These are phyloP conservation scores for Synchiropus splendidus DNA, from an alignment of 2,113 vertebrate species.

Conservation along the genomic window DNA sequence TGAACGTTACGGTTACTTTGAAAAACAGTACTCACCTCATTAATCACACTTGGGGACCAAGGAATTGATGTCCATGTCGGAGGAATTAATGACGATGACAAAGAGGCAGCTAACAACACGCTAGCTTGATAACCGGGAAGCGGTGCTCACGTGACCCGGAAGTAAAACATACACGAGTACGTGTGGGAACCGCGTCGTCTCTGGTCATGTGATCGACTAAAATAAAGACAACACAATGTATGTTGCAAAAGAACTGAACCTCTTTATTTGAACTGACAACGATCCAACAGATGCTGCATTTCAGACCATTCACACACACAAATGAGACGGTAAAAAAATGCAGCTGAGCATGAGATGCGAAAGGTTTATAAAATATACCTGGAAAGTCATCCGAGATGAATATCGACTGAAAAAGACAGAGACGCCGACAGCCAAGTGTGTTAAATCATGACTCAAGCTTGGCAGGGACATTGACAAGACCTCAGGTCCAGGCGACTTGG, in stretches of 20 bases:
- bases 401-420: constrained; percentile 59
- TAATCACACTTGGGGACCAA: neutral
- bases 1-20: no score
- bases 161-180: constrained; percentile 12
- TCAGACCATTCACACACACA: constrained; percentile 62
- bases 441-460: constrained; percentile 39
- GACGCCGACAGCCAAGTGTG: constrained; percentile 33
- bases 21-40: no score
- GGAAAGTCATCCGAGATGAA: constrained; percentile 46
- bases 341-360: constrained; percentile 59
- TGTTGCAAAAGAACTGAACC: constrained; percentile 61
- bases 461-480: constrained; percentile 40
- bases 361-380: constrained; percentile 56
- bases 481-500: constrained; percentile 28
- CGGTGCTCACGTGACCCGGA: constrained; percentile 30
- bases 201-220: no score
- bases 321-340: constrained; percentile 59
- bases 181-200: neutral
- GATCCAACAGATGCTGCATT: constrained; percentile 48
- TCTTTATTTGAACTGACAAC: constrained; percentile 63
- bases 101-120: constrained; percentile 16
- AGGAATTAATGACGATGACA: constrained; percentile 24
- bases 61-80: neutral
- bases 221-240: constrained; percentile 25
- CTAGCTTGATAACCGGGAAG: constrained; percentile 20